These are phyloP conservation scores for Irena cyanogastra DNA, from an alignment of 2,113 vertebrate species.

Conservation along the genomic window DNA sequence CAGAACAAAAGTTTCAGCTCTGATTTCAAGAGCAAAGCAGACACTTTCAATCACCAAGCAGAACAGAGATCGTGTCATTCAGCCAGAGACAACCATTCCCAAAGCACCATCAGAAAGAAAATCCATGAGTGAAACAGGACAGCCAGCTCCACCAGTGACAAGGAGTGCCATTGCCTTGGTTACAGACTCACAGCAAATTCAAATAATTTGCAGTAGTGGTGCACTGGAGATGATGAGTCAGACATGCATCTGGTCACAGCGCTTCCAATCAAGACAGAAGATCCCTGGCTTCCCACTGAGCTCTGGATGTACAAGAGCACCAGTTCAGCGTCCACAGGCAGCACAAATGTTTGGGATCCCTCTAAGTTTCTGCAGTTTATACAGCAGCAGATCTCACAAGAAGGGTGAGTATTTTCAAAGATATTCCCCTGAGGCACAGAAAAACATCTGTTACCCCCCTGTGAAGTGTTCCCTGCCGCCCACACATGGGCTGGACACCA, in stretches of 20 bases:
- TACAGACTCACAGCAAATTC: background rate
- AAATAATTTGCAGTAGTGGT: fast-evolving
- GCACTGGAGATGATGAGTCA: background rate
- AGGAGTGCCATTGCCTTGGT: background rate
- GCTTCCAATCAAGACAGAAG: background rate
- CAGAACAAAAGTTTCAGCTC: background rate
- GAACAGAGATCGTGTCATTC: background rate
- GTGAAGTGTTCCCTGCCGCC: background rate
- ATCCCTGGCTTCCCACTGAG: background rate
- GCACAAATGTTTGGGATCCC: background rate
- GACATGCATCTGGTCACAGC: background rate
- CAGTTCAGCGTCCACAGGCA: background rate
- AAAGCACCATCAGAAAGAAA: background rate
- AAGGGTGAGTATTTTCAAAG: background rate
- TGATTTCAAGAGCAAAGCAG: background rate
- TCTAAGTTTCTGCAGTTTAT: background rate
- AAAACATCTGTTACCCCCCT: background rate
- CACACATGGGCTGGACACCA: conserved; percentile 18
- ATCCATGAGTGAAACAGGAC: background rate
- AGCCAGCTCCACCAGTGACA: background rate
- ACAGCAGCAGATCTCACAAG: background rate
- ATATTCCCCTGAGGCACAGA: background rate
- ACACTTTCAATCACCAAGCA: background rate
- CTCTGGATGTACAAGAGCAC: background rate
- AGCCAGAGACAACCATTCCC: background rate